Conservation (phyloP, 1,140 invertebrate genomes). For the Leptonema lineaticorne region DNA sequence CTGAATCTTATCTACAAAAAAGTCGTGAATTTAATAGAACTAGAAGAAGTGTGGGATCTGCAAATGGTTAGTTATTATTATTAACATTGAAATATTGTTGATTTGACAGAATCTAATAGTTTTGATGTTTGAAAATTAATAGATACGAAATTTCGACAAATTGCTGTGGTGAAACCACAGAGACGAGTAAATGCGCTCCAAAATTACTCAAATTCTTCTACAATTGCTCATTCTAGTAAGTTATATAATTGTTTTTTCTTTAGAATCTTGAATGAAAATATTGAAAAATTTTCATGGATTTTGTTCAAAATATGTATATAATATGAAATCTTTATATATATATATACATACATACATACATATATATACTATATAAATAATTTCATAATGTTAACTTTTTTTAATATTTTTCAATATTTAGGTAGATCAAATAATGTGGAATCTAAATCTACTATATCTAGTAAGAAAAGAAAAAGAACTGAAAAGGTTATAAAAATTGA, state of each 20-base stretch:
- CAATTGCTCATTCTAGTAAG: not conserved
- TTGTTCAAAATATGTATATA: not conserved
- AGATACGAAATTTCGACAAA: not conserved
- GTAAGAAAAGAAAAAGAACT: slow-evolving; percentile 28
- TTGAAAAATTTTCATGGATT: too few species aligned
- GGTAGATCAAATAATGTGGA: not conserved
- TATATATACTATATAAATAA: too few species aligned
- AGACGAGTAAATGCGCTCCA: not conserved
- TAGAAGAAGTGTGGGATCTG: slow-evolving; percentile 22
- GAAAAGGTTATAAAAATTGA: slow-evolving; percentile 37
- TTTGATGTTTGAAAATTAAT: not conserved
- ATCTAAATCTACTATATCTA: not conserved
- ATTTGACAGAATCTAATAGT: not conserved
- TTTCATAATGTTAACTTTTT: not conserved
- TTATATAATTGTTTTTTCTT: too few species aligned
- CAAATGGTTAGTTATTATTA: not conserved
- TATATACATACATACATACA: too few species aligned
- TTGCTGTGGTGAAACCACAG: slow-evolving; percentile 37
- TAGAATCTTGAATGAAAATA: too few species aligned
- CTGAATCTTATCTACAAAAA: slow-evolving; percentile 17
- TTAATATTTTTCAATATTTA: not conserved
- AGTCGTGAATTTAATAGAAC: slow-evolving; percentile 12
- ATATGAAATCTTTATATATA: too few species aligned
- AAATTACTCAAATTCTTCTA: not conserved
- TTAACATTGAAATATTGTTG: not conserved